phyloP scores from a whole-genome alignment of 2,113 vertebrate genomes.

The Platycercus adscitus region DNA sequence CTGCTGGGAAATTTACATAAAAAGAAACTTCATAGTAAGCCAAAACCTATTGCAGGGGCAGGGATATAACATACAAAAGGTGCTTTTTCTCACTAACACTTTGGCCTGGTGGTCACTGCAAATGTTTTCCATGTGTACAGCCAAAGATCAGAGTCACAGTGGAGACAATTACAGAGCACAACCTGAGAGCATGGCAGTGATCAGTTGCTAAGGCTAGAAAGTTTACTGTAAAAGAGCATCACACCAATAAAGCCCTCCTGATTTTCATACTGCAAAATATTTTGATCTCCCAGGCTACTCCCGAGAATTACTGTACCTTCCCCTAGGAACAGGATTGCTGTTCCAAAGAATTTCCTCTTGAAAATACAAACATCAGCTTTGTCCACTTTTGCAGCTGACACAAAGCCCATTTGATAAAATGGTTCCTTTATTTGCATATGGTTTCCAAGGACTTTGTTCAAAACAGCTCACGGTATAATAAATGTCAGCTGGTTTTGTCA shows the following conservation, averaged over 20 bases:
- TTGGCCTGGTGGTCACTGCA: neutral
- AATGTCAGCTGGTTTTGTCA: neutral
- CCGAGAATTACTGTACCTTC: neutral
- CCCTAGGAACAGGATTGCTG: neutral
- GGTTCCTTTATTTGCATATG: neutral
- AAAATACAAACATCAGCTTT: neutral
- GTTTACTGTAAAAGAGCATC: neutral
- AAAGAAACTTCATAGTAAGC: neutral
- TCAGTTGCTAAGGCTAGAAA: neutral
- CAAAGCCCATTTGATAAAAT: neutral
- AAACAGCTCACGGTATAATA: neutral
- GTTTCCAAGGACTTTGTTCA: neutral
- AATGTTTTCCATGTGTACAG: neutral
- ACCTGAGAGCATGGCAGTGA: neutral
- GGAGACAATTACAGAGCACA: neutral
- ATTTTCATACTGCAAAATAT: slow-evolving; percentile 1
- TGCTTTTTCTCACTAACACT: neutral
- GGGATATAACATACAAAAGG: neutral
- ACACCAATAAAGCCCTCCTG: neutral
- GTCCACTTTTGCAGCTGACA: neutral
- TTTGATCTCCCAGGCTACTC: neutral
- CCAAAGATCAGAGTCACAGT: slow-evolving; percentile 21
- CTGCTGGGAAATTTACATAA: neutral
- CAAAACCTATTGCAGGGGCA: neutral
- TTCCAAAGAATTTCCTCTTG: neutral